phyloP scores from a whole-genome alignment of 2,888 invertebrate genomes.

The Panzeria rudis region DNA sequence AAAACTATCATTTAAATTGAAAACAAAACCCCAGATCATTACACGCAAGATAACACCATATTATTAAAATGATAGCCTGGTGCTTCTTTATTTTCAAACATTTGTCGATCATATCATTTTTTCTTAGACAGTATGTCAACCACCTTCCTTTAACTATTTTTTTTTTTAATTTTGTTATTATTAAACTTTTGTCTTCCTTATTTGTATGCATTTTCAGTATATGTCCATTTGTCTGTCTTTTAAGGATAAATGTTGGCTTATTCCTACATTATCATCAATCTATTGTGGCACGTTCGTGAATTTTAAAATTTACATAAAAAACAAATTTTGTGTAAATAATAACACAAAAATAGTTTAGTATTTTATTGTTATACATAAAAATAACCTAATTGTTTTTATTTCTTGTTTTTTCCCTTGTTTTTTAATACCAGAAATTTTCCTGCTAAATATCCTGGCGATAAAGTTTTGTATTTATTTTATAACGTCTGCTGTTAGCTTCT shows the following conservation, averaged over 20 bases:
- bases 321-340: constrained; percentile 57
- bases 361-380: constrained; percentile 71
- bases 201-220: constrained; percentile 9
- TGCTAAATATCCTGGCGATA: constrained; percentile 62
- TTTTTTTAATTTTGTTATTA: background rate
- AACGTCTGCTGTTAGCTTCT: constrained; percentile 62
- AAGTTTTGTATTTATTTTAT: constrained; percentile 64
- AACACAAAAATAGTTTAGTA: constrained; percentile 68
- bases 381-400: constrained; percentile 71
- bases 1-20: constrained; percentile 35
- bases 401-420: constrained; percentile 40
- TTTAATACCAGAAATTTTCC: constrained; percentile 40
- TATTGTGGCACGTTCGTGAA: constrained; percentile 71
- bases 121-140: constrained; percentile 66
- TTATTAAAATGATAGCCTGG: constrained; percentile 66
- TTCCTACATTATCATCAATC: constrained; percentile 47
- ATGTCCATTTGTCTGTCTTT: constrained; percentile 5
- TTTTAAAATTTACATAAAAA: constrained; percentile 67
- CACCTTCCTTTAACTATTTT: constrained; percentile 47
- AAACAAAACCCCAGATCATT: constrained; percentile 65
- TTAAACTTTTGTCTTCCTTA: constrained; percentile 38
- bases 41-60: constrained; percentile 73
- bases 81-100: constrained; percentile 23
- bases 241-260: constrained; percentile 28
- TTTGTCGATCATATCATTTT: constrained; percentile 55